Conservation (phyloP, 2,888 invertebrate species). For the Cataglyphis altisquamis region DNA sequence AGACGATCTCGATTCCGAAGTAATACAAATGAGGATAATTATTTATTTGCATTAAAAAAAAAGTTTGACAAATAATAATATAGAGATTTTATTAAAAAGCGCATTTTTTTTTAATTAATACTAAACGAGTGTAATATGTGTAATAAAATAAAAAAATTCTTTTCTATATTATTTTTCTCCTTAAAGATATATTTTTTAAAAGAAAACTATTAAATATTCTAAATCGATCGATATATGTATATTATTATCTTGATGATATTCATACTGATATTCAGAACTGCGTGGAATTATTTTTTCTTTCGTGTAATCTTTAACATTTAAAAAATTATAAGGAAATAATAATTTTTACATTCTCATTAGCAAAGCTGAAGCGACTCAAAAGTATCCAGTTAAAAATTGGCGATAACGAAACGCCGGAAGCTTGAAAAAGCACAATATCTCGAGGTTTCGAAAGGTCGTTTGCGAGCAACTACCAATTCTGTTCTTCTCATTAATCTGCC, state of each 20-base stretch:
- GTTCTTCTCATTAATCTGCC: slow-evolving; percentile 73
- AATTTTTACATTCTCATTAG: neutral
- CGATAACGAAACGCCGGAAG: neutral
- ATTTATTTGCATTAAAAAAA: neutral
- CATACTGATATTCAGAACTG: neutral
- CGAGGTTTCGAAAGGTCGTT: neutral
- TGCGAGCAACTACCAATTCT: slow-evolving; percentile 54
- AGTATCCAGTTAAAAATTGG: neutral
- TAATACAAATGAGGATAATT: neutral
- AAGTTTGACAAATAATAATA: neutral
- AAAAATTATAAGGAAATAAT: neutral
- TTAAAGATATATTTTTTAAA: neutral
- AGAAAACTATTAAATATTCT: neutral
- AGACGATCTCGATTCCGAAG: slow-evolving; percentile 22
- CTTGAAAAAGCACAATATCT: neutral
- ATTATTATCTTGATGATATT: neutral
- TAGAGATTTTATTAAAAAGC: neutral
- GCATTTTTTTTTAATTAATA: neutral
- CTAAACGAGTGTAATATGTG: neutral
- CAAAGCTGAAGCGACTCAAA: neutral
- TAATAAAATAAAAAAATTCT: neutral
- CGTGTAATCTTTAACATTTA: neutral
- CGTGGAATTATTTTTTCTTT: neutral
- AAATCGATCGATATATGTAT: neutral
- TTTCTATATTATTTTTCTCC: neutral